Evolutionary conservation across 2,888 invertebrate genomes (phyloP), one percentile per base, ranked within the genome.

Genomic region (Scaptomyza parva): DNA sequence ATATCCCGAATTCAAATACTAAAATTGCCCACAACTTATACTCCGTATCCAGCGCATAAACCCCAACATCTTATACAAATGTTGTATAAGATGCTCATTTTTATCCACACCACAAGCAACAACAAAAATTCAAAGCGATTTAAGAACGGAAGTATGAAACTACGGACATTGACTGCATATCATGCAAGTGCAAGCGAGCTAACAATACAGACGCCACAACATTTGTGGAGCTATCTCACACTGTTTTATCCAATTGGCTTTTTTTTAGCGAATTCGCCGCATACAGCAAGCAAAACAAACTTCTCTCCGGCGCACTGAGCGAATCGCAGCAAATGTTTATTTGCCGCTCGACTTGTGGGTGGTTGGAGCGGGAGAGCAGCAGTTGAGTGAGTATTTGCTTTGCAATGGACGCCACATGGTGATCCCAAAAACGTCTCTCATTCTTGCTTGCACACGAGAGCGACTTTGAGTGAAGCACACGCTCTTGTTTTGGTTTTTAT

Each of bases 221-320:
- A 50, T 64, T 63, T 57, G 52, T 55, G 65, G 22, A 53, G 76
- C 83, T 53, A 48, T 71, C 63, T 78, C 78, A 22, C 17, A 70
- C 74, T 39, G 40, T 33, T 66, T 78, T 82, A 82, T 80, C 76
- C 81, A 63, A 75, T 79, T 64, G 80, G 88, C 83, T 59, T 83
- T 83, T 78, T 88, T 88, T 86, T 89, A 88, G 89, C 76, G 87
- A 82, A 82, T 88, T 89, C 89, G 88, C 89, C 87, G 74, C 66
- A 72, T 30, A 67, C 58, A 68, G 60, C 24, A 72, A 70, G 20
- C 59, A 72, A 72, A 74, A 67, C 65, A 77, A 67, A 64, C 47
- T n/a, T 1, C 67, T 52, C 66, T 70, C 24, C 52, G 50, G 39
- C 57, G 53, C 45, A 47, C 18, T 44, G 53, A 55, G 58, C 54